phyloP scores from a whole-genome alignment of 2,797 vertebrate species.

The Sardinella longiceps region DNA sequence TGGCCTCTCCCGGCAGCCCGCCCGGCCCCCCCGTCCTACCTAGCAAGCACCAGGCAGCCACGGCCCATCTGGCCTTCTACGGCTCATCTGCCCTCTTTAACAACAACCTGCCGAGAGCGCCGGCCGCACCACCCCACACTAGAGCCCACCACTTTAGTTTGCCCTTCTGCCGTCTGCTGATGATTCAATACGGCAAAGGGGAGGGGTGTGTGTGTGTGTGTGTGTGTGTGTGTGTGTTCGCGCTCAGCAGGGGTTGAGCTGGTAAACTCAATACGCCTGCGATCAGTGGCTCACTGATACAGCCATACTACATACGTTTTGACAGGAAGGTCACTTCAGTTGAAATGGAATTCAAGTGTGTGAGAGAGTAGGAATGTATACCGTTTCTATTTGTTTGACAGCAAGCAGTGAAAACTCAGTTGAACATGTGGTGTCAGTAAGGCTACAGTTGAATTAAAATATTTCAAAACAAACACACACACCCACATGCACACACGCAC shows the following conservation, averaged over 20 bases:
- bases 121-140: conserved; percentile 51
- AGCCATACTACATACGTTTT: background rate
- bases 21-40: conserved; percentile 75
- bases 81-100: conserved; percentile 80
- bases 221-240: too few species aligned
- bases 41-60: conserved; percentile 68
- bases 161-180: conserved; percentile 59
- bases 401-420: background rate
- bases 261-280: background rate
- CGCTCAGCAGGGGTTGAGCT: background rate
- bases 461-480: background rate
- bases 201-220: background rate
- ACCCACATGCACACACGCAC: background rate
- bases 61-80: conserved; percentile 80
- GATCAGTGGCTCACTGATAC: background rate
- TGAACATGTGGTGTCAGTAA: background rate
- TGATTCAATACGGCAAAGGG: conserved; percentile 54
- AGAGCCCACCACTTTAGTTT: conserved; percentile 63
- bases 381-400: background rate
- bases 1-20: conserved; percentile 68
- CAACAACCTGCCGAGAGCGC: conserved; percentile 76
- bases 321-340: background rate
- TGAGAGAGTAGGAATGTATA: background rate
- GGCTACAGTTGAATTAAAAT: background rate
- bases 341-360: background rate